Evolutionary conservation across 2,113 vertebrate species (phyloP).

Genomic region (Triplophysa tibetana): DNA sequence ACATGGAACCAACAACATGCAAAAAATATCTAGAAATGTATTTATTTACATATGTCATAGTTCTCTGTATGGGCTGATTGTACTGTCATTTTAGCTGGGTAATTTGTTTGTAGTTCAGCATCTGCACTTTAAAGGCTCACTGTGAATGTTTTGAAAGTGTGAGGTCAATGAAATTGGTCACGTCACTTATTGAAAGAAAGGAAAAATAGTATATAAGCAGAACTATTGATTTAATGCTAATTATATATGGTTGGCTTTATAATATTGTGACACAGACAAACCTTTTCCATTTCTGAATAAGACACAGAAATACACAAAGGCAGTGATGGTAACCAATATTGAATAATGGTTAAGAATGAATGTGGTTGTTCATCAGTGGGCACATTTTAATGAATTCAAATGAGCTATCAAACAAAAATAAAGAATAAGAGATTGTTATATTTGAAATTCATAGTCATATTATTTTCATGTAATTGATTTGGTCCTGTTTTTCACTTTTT

Average conservation of each 20-base stretch:
- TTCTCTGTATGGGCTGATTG: conserved; percentile 42
- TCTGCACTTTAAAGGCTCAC: conserved; percentile 57
- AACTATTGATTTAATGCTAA: not conserved
- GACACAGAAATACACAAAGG: not conserved
- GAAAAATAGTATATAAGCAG: not conserved
- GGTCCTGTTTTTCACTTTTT: conserved; percentile 10
- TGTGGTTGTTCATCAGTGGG: conserved; percentile 8
- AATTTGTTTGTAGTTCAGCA: conserved; percentile 37
- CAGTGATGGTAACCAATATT: not conserved
- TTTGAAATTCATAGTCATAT: conserved; percentile 24
- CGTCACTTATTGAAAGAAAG: not conserved
- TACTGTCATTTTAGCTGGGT: conserved; percentile 38
- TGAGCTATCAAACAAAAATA: conserved; percentile 35
- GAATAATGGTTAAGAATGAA: not conserved
- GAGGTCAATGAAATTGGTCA: not conserved
- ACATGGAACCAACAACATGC: conserved; percentile 10
- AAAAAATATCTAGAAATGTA: conserved; percentile 37
- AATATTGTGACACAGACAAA: not conserved
- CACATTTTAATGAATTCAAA: not conserved
- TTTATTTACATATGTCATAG: conserved; percentile 46
- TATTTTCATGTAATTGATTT: conserved; percentile 1
- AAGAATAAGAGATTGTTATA: not conserved
- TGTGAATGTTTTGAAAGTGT: conserved; percentile 49
- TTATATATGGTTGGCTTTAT: not conserved
- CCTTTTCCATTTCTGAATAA: not conserved